These are phyloP conservation scores for Hydropsyche betteni DNA, from an alignment of 2,888 invertebrate genomes.

Conservation along the genomic window DNA sequence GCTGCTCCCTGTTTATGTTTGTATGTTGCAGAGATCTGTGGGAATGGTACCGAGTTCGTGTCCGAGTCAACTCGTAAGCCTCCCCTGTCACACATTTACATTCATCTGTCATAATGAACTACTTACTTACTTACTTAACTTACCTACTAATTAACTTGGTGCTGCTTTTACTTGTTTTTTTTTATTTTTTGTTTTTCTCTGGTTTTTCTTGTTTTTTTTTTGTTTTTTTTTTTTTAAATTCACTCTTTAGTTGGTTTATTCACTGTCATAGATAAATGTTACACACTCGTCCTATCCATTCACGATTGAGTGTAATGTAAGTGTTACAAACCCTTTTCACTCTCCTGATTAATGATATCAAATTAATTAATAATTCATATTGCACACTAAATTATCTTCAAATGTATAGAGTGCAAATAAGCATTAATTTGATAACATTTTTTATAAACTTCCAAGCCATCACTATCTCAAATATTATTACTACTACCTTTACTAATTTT, in stretches of 20 bases:
- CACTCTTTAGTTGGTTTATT: background rate
- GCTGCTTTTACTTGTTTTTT: constrained; percentile 40
- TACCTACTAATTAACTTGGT: constrained; percentile 24
- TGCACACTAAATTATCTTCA: background rate
- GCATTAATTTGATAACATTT: constrained; percentile 14
- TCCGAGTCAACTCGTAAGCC: constrained; percentile 86
- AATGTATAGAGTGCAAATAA: background rate
- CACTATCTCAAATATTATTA: constrained; percentile 25
- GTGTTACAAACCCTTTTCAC: constrained; percentile 2
- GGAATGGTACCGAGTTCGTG: constrained; percentile 85
- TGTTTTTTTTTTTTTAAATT: constrained; percentile 18
- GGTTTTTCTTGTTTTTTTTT: background rate
- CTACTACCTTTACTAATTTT: constrained; percentile 13
- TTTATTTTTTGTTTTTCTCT: constrained; percentile 13
- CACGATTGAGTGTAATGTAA: constrained; percentile 3
- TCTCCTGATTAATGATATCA: background rate
- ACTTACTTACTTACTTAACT: background rate
- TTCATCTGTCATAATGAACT: constrained; percentile 43
- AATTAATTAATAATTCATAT: constrained; percentile 3
- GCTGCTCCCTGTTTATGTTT: constrained; percentile 57
- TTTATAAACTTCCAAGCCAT: background rate
- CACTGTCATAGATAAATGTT: constrained; percentile 13
- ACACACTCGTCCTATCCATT: background rate
- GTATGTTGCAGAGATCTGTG: constrained; percentile 73
- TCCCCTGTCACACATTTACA: constrained; percentile 48